phyloP scores from a whole-genome alignment of 2,888 invertebrate species.

The Sphecodes monilicornis region DNA sequence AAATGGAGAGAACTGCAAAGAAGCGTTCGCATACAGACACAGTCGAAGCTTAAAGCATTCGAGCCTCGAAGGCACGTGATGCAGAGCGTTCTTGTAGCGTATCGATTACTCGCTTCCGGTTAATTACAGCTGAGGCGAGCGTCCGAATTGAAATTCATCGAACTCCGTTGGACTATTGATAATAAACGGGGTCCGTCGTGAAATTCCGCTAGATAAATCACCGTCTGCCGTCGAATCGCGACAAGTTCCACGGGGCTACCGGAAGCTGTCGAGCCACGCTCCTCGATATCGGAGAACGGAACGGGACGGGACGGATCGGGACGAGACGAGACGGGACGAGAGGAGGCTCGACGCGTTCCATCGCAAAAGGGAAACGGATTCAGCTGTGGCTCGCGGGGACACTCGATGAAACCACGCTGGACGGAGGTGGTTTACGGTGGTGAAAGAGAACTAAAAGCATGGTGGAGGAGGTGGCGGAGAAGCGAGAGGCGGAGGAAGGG shows the following conservation, averaged over 20 bases:
- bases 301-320: conserved; percentile 20
- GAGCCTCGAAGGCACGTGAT: not conserved
- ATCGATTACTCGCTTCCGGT: conserved; percentile 40
- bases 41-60: not conserved
- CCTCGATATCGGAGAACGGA: conserved; percentile 19
- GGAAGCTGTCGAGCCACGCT: conserved; percentile 45
- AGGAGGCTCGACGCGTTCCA: conserved; percentile 31
- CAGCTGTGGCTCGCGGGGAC: conserved; percentile 40
- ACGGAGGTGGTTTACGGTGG: conserved; percentile 40
- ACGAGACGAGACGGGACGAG: conserved; percentile 26
- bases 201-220: conserved; percentile 51
- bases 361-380: conserved; percentile 55
- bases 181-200: conserved; percentile 22
- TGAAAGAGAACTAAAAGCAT: conserved; percentile 24
- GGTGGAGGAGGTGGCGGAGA: conserved; percentile 48
- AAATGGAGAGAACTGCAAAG: not conserved
- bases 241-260: conserved; percentile 29
- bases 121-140: conserved; percentile 1
- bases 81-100: not conserved
- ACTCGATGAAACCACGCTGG: conserved; percentile 40
- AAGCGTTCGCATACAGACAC: too few species aligned
- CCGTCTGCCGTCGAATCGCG: conserved; percentile 36
- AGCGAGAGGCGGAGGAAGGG: conserved; percentile 48
- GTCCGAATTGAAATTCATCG: not conserved
- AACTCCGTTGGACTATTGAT: not conserved